phyloP scores from a whole-genome alignment of 2,113 vertebrate species.

The Brachirus orientalis region DNA sequence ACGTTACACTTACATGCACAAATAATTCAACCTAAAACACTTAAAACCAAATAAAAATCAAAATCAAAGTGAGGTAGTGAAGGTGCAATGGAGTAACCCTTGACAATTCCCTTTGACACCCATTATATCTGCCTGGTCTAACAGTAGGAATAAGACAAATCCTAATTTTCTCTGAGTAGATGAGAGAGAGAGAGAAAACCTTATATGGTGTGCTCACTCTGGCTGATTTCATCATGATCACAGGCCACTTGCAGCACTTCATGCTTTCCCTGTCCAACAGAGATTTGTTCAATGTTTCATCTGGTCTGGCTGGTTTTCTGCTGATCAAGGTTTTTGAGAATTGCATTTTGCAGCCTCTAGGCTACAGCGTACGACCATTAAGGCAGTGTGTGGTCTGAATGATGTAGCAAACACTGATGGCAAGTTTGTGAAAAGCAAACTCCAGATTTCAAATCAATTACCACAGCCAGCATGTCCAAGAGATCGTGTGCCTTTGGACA shows the following conservation, averaged over 20 bases:
- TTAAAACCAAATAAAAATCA: no score
- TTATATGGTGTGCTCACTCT: slow-evolving; percentile 40
- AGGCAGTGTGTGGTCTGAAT: slow-evolving; percentile 27
- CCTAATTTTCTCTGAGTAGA: slow-evolving; percentile 9
- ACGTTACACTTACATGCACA: no score
- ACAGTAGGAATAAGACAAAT: slow-evolving; percentile 33
- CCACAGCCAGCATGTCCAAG: slow-evolving; percentile 9
- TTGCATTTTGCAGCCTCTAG: slow-evolving; percentile 36
- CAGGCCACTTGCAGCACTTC: slow-evolving; percentile 60
- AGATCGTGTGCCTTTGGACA: slow-evolving; percentile 21
- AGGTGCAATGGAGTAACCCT: neutral
- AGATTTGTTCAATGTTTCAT: slow-evolving; percentile 39
- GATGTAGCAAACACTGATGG: slow-evolving; percentile 30
- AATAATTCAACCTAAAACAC: no score
- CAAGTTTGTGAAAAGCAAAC: no score
- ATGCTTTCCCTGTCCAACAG: slow-evolving; percentile 40
- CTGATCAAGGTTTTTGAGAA: slow-evolving; percentile 26
- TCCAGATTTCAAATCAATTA: slow-evolving; percentile 52
- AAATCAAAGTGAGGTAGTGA: neutral
- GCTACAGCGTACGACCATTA: slow-evolving; percentile 33
- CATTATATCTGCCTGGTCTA: slow-evolving; percentile 13
- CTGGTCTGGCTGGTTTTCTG: slow-evolving; percentile 46
- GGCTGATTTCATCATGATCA: slow-evolving; percentile 40
- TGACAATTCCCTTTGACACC: neutral
- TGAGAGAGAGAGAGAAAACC: slow-evolving; percentile 25